Percentiles rank a stretch among this genome's conserved stretches.
Evolutionary conservation across 1,140 invertebrate genomes (phyloP).

Genomic region (Cyrtorhinus lividipennis): DNA sequence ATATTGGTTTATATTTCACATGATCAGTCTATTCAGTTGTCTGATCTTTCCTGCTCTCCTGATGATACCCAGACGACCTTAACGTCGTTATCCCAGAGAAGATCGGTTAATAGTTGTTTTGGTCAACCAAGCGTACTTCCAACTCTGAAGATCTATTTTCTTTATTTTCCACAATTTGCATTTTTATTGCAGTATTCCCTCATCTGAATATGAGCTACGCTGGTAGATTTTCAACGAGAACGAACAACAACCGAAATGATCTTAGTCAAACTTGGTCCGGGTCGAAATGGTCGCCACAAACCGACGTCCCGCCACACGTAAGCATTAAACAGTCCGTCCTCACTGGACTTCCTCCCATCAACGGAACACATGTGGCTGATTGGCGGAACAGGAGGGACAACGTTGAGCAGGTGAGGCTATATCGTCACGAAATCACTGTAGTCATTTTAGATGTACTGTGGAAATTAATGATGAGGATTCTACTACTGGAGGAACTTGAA

Average conservation of each 20-base stretch:
- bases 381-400: constrained; percentile 5
- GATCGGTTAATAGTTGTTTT: too few species aligned
- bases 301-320: constrained; percentile 16
- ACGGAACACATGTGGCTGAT: background rate
- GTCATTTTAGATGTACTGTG: too few species aligned
- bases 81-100: too few species aligned
- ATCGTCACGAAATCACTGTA: background rate
- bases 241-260: background rate
- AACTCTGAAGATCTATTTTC: too few species aligned
- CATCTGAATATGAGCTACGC: constrained; percentile 15
- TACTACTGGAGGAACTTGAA: too few species aligned
- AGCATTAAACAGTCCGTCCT: constrained; percentile 15
- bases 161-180: too few species aligned
- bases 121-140: too few species aligned
- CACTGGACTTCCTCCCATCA: constrained; percentile 12
- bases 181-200: constrained; percentile 18
- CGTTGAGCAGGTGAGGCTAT: background rate
- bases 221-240: background rate
- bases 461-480: too few species aligned
- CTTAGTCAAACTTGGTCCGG: constrained; percentile 21
- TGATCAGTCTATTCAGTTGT: too few species aligned
- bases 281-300: constrained; percentile 7
- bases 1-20: too few species aligned
- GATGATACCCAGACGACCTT: too few species aligned
- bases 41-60: too few species aligned